Percentiles rank a stretch among this genome's conserved stretches.
Evolutionary conservation across 53 echinoderm and acorn worm genomes (phyloP).

Genomic region (Antedon mediterranea): DNA sequence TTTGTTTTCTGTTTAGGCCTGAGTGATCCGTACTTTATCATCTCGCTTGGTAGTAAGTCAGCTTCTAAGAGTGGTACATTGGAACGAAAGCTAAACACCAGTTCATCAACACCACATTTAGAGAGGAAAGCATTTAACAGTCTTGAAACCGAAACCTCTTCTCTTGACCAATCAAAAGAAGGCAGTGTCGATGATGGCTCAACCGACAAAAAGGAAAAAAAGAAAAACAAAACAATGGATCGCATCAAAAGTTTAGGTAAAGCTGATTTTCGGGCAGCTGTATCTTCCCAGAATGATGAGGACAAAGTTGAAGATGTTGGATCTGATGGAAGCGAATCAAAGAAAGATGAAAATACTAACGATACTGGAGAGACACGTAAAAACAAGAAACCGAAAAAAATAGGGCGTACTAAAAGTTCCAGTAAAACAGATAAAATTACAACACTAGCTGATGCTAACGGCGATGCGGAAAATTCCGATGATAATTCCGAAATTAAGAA

Average conservation of each 20-base stretch:
- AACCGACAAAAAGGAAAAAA: not conserved
- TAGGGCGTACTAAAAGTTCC: not conserved
- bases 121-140: not conserved
- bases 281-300: not conserved
- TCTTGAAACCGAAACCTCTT: not conserved
- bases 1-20: slow-evolving; percentile 21
- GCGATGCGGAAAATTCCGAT: not conserved
- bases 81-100: not conserved
- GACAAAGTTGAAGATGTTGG: not conserved
- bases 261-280: not conserved
- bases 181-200: not conserved
- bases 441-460: not conserved
- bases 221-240: not conserved
- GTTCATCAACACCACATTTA: not conserved
- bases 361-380: not conserved
- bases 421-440: not conserved
- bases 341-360: not conserved
- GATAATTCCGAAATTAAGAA: not conserved
- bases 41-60: slow-evolving; percentile 40
- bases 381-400: not conserved
- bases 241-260: not conserved
- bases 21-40: slow-evolving; percentile 89
- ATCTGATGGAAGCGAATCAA: not conserved
- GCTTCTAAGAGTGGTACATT: not conserved
- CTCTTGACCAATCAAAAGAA: not conserved